phyloP scores from a whole-genome alignment of 2,888 invertebrate genomes.

The Drosophila prostipennis region DNA sequence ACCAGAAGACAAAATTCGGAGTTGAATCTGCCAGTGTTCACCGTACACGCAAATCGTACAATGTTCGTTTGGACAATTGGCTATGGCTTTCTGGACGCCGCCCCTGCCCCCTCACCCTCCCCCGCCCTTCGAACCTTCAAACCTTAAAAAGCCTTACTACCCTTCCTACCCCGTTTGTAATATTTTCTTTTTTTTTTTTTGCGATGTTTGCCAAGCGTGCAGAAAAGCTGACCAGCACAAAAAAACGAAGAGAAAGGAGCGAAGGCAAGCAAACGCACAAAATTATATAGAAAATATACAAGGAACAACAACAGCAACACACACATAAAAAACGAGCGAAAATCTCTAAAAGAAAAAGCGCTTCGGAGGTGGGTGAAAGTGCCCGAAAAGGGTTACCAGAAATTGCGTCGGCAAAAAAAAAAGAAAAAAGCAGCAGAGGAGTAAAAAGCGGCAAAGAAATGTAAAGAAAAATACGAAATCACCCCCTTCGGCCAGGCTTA shows the following conservation, averaged over 20 bases:
- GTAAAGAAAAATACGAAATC: slow-evolving; percentile 80
- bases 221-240: slow-evolving; percentile 79
- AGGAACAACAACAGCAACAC: slow-evolving; percentile 22
- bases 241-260: slow-evolving; percentile 21
- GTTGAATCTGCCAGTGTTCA: not conserved
- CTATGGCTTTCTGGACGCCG: slow-evolving; percentile 31
- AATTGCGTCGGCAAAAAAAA: slow-evolving; percentile 42
- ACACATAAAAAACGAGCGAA: slow-evolving; percentile 50
- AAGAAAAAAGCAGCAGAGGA: slow-evolving; percentile 13
- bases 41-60: slow-evolving; percentile 40
- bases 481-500: slow-evolving; percentile 79
- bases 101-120: not conserved
- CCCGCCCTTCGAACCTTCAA: slow-evolving; percentile 1
- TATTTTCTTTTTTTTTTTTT: slow-evolving; percentile 8
- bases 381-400: slow-evolving; percentile 53
- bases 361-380: slow-evolving; percentile 26
- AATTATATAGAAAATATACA: slow-evolving; percentile 73
- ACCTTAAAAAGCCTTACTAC: slow-evolving; percentile 34
- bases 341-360: slow-evolving; percentile 58
- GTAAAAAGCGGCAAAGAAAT: slow-evolving; percentile 72
- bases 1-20: no score
- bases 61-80: slow-evolving; percentile 63
- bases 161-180: slow-evolving; percentile 26
- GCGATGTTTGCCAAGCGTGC: slow-evolving; percentile 68
- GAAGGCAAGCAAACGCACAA: slow-evolving; percentile 62